These are phyloP conservation scores for Caerostris extrusa DNA, from an alignment of 1,140 invertebrate genomes.

Conservation along the genomic window DNA sequence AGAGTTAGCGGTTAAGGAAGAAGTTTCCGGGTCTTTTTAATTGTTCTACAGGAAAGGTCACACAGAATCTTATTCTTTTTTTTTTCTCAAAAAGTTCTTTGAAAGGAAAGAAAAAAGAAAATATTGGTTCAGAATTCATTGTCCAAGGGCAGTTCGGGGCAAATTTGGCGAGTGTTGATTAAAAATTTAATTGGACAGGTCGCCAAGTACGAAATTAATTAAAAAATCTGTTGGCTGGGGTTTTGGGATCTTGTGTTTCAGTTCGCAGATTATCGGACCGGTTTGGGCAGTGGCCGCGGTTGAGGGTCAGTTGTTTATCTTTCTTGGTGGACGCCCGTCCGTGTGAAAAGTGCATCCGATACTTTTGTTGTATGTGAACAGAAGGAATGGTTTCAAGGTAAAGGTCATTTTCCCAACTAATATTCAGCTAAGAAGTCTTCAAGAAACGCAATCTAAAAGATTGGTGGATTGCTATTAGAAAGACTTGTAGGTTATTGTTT, in stretches of 20 bases:
- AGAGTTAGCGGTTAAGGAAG: neutral
- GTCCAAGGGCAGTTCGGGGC: neutral
- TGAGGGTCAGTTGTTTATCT: conserved; percentile 22
- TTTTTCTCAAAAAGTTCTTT: neutral
- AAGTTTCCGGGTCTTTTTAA: conserved; percentile 13
- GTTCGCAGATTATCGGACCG: neutral
- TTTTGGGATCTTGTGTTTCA: conserved; percentile 28
- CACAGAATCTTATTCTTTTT: neutral
- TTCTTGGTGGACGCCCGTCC: conserved; percentile 6
- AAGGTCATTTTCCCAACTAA: neutral
- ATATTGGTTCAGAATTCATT: neutral
- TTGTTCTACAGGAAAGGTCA: conserved; percentile 8
- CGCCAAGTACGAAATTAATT: conserved; percentile 23
- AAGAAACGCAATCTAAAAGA: neutral
- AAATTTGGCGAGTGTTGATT: conserved; percentile 1
- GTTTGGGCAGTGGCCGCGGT: neutral
- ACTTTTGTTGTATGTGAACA: neutral
- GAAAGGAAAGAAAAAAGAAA: neutral
- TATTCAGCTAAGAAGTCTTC: neutral
- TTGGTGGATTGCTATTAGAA: no score
- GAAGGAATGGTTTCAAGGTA: neutral
- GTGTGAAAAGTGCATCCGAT: conserved; percentile 13
- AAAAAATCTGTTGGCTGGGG: neutral
- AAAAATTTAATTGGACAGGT: conserved; percentile 4
- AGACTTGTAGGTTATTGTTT: no score